Base-by-base conservation (phyloP, 2,113 vertebrate species). In the Phaethon lepturus region DNA sequence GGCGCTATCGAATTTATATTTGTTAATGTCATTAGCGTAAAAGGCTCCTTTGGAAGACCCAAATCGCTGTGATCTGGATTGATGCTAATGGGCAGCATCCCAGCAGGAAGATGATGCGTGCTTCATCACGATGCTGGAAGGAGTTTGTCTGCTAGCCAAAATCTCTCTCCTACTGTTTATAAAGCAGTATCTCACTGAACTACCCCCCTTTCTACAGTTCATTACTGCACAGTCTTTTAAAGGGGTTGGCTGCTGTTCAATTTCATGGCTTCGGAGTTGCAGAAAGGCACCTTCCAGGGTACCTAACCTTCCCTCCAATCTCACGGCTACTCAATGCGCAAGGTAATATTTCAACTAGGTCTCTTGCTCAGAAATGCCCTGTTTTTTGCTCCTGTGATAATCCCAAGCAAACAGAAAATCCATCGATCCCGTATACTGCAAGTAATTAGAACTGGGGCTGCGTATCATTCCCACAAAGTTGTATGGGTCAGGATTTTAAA, bases 61-160 rank as follows among this genome's bases (percentile, higher is more conserved):
- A n/a, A 45, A 68, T 55, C 1, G 0, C 19, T 6, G 53, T 62
- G 84, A 62, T 67, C 13, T 38, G 84, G 69, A 89, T 76, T 95
- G 81, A 83, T 93, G 81, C 49, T 95, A 94, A 95, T 38, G 71
- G 94, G 77, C 94, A 94, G 52, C 80, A 89, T 67, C 92, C 77
- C 93, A 95, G 94, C 60, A 92, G 91, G 95, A 93, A 82, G 86
- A 90, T 0, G 18, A 91, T 31, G n/a, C 4, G 25, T 73, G 58
- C 87, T 93, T 91, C 77, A 95, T 96, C 96, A 55, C 3, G 5
- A 53, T 69, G 88, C 80, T 92, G 44, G 86, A 94, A 95, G 56
- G 76, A 88, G 47, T 63, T 90, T 90, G 88, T 90, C 83, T 90
- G 60, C 60, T 33, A 77, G 90, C 92, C 95, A 96, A 47, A 92